Evolutionary conservation across 2,888 invertebrate genomes (phyloP), one percentile per base, ranked within the genome.

Genomic region (Chalcosyrphus nemorum): DNA sequence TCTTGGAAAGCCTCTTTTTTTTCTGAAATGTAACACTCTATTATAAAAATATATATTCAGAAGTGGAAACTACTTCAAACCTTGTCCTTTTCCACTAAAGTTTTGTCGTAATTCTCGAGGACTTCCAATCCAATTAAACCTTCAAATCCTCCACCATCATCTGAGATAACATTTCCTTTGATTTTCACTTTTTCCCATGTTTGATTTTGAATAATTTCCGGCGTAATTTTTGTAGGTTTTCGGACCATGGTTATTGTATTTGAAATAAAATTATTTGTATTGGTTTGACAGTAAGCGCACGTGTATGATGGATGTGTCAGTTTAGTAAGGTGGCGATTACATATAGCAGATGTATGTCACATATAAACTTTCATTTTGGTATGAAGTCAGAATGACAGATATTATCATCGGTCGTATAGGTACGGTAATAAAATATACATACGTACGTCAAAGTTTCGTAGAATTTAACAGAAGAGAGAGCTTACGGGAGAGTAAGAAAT

Each of bases 111-210:
- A 86, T 94, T 93, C 2, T 93, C 93, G 78, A 97, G 93, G 88
- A 96, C 96, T 91, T 97, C 96, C 47, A 97, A 93, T 0, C 95
- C 96, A 35, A 96, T 93, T 81, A 97, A 93, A 9, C 95, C 95
- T 86, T 95, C 94, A 65, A 95, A 92, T 76, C 92, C 92, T 2
- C 89, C 91, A 13, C 91, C 91, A 45, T 92, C 91, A 59, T 92
- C 90, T 0, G 90, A 89, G 38, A 92, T 88, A 75, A 93, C 88
- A 80, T 91, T 92, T 17, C 94, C 94, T 86, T 94, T 94, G 29
- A 95, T 91, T 81, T 94, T 92, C 0, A 95, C 93, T 4, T 94
- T 93, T 87, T 94, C 93, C 96, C 95, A 96, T 86, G 84, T 61
- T 3, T 87, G 65, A 2, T 78, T 86, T 27, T 78, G 75, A 0